These are phyloP conservation scores for Mus caroli DNA, from an alignment of 2,797 vertebrate species.

Conservation along the genomic window DNA sequence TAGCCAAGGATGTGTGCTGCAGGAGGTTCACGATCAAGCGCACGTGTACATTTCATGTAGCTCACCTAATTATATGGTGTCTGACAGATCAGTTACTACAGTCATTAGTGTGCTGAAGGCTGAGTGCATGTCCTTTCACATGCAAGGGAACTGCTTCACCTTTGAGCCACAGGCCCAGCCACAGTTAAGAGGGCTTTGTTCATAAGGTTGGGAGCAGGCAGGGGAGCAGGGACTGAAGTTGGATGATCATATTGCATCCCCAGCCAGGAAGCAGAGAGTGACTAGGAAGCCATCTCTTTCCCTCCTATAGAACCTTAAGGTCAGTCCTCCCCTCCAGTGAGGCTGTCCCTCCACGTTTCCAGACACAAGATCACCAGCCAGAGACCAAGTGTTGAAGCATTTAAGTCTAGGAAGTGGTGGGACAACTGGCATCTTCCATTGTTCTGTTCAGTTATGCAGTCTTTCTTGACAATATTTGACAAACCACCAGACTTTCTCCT, in stretches of 20 bases:
- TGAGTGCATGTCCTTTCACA: not conserved
- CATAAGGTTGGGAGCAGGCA: not conserved
- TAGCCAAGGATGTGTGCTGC: not conserved
- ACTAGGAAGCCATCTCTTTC: not conserved
- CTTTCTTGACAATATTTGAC: not conserved
- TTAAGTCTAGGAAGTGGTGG: not conserved
- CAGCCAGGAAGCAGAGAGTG: not conserved
- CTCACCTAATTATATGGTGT: not conserved
- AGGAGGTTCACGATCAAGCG: not conserved
- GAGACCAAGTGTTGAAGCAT: not conserved
- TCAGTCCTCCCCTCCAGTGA: not conserved
- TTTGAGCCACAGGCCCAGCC: not conserved
- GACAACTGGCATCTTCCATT: not conserved
- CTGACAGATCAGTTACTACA: not conserved
- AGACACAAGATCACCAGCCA: not conserved
- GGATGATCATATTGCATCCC: not conserved
- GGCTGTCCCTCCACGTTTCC: not conserved
- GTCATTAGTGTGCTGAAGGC: not conserved
- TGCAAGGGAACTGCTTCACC: not conserved
- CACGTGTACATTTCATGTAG: not conserved
- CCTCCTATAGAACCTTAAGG: not conserved
- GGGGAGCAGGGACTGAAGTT: rapidly evolving
- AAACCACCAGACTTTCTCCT: not conserved
- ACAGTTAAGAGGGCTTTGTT: not conserved
- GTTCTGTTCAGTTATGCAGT: not conserved